Evolutionary conservation across 2,113 vertebrate species (phyloP).

Genomic region (Pseudopipra pipra): DNA sequence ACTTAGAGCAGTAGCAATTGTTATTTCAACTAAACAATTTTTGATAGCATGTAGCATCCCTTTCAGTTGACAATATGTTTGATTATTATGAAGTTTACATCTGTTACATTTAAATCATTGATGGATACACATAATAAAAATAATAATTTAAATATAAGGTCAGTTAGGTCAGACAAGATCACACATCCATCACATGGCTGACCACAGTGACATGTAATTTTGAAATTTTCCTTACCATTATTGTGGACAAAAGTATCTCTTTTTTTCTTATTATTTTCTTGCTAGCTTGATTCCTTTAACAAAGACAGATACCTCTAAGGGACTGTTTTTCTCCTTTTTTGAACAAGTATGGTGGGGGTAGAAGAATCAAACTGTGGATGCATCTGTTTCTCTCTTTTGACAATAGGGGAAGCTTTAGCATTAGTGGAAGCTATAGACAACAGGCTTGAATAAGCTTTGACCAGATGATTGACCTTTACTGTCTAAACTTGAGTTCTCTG

Average conservation of each 20-base stretch:
- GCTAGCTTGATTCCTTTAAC: neutral
- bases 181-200: neutral
- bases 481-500: neutral
- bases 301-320: neutral
- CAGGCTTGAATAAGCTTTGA: neutral
- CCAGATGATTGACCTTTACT: neutral
- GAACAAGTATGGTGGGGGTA: neutral
- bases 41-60: neutral
- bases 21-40: neutral
- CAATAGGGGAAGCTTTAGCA: neutral
- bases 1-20: neutral
- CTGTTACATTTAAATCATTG: neutral
- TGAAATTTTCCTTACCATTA: neutral
- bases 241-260: neutral
- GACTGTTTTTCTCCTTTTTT: neutral
- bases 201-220: neutral
- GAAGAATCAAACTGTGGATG: neutral
- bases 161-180: neutral
- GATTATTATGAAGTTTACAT: neutral
- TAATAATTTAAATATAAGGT: neutral
- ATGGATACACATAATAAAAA: neutral
- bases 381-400: neutral
- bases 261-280: neutral
- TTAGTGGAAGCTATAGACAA: neutral
- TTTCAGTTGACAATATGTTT: neutral